Evolutionary conservation across 1,140 invertebrate species (phyloP), one percentile per base, ranked within the genome.

Genomic region (Protaetia brevitarsis): DNA sequence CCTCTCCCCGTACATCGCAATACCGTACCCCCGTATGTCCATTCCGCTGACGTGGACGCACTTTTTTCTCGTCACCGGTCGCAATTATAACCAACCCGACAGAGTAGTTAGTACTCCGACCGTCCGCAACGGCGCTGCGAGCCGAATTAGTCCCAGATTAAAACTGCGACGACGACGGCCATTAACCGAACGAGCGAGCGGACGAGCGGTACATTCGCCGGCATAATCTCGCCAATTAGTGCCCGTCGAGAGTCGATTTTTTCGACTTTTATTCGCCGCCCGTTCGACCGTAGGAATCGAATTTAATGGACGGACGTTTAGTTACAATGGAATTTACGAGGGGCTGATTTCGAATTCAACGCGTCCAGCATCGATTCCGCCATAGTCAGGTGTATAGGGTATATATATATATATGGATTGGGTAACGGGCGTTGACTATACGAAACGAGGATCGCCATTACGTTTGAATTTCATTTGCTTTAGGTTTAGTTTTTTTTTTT

Each of bases 111-210:
- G 69, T 70, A 65, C 69, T 63, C 70, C 68, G 66, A 65, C 68
- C 45, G 68, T 69, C 68, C 70, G 66, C 70, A 72, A 68, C 66
- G 70, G 70, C 68, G 71, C 69, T 72, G 69, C 56, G 65, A 61
- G 64, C 72, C 68, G 72, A 73, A 73, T 73, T 73, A 70, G 72
- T 73, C 70, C 70, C 72, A 73, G 72, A 73, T 73, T 73, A 73
- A 73, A 73, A 73, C 67, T 73, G 70, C 72, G 66, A 45, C 41
- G 41, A 69, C 69, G 72, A 72, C 67, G 69, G 66, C 72, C 69
- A 73, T 73, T 72, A 73, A 73, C 65, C 41, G 41, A n/a, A n/a
- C n/a, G n/a, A n/a, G n/a, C n/a, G n/a, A n/a, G n/a, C n/a, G n/a
- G n/a, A n/a, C n/a, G n/a, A n/a, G n/a, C n/a, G 34, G 66, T 71